These are phyloP conservation scores for Diarsia dahlii DNA, from an alignment of 2,888 invertebrate genomes.

Conservation along the genomic window DNA sequence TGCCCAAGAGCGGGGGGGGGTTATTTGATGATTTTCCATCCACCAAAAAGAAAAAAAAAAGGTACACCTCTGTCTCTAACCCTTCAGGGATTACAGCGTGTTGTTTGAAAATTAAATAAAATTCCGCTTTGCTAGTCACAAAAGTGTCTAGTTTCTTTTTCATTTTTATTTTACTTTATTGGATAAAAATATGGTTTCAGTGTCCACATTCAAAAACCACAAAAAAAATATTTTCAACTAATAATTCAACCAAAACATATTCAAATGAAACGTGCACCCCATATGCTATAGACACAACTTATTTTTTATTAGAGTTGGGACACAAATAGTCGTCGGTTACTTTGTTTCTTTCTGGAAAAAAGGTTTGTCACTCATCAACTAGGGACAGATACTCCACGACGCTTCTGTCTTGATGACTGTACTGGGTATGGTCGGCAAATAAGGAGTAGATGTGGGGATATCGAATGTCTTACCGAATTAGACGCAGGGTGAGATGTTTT, in stretches of 20 bases:
- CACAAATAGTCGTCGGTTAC: constrained; percentile 65
- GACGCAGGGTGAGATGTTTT: background rate
- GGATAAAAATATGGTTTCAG: background rate
- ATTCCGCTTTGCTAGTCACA: no score
- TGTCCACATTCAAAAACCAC: background rate
- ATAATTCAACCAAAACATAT: constrained; percentile 43
- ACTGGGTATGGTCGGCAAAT: constrained; percentile 52
- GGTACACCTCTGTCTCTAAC: no score
- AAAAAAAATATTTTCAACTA: constrained; percentile 14
- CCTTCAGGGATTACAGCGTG: no score
- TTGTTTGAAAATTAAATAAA: no score
- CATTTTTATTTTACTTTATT: background rate
- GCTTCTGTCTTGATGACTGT: constrained; percentile 61
- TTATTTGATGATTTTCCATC: no score
- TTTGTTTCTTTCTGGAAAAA: constrained; percentile 66
- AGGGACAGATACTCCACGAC: constrained; percentile 58
- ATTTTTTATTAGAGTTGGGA: constrained; percentile 61
- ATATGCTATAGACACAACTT: constrained; percentile 55
- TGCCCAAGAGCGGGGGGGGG: no score
- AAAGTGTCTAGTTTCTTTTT: no score
- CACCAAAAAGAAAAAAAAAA: no score
- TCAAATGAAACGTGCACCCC: constrained; percentile 61
- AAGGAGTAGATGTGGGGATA: constrained; percentile 29
- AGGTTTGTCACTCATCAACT: constrained; percentile 71
- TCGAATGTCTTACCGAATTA: constrained; percentile 25